These are phyloP conservation scores for Brachionus manjavacas DNA, from an alignment of 1,140 invertebrate genomes.

Conservation along the genomic window DNA sequence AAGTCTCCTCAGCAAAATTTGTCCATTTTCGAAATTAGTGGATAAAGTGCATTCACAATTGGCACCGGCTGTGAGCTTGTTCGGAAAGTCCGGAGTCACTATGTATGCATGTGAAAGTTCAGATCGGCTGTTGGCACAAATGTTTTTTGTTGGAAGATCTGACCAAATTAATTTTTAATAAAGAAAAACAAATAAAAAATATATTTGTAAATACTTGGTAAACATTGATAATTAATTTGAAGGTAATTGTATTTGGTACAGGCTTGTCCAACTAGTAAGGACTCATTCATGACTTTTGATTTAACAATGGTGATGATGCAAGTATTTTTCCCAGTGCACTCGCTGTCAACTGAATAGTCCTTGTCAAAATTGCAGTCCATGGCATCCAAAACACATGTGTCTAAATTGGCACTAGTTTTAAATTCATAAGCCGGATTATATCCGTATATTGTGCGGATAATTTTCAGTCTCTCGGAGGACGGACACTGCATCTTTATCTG, in stretches of 20 bases:
- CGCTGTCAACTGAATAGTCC: constrained; percentile 8
- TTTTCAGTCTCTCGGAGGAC: constrained; percentile 5
- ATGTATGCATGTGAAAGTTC: constrained; percentile 29
- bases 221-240: constrained; percentile 42
- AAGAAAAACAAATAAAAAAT: not conserved
- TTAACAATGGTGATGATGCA: constrained; percentile 23
- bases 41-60: constrained; percentile 33
- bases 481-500: constrained; percentile 39
- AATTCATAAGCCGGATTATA: constrained; percentile 23
- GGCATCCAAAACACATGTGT: not conserved
- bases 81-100: constrained; percentile 24
- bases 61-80: not conserved
- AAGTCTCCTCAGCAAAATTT: constrained; percentile 9
- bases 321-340: constrained; percentile 22
- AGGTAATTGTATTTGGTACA: constrained; percentile 25
- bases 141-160: constrained; percentile 39
- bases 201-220: constrained; percentile 1
- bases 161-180: not conserved
- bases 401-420: not conserved
- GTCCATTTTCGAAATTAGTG: constrained; percentile 31
- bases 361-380: constrained; percentile 39
- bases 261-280: not conserved
- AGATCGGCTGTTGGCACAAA: constrained; percentile 12
- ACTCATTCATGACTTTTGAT: constrained; percentile 19
- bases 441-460: constrained; percentile 24